Base-by-base conservation (phyloP, 2,888 invertebrate genomes). In the Oxycera nigricornis region DNA sequence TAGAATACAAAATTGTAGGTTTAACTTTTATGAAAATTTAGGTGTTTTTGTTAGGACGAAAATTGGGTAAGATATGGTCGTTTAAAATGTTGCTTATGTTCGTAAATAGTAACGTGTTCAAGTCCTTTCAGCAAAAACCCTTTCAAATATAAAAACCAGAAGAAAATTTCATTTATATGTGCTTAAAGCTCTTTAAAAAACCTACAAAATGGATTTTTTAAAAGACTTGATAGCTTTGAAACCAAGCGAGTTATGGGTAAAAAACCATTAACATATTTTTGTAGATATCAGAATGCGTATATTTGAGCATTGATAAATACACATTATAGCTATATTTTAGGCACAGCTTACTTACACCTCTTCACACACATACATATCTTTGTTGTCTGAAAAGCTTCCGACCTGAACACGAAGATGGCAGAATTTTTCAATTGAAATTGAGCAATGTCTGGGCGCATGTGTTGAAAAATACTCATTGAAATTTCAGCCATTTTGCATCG, bases 21-120 rank as follows among this genome's bases (percentile, higher is more conserved):
- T 50, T 17, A 0, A 17, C 17, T 50, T 1, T 50, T 50, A 11
- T 1, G 17, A 1, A 50, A 1, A 7, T 7, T 50, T 50, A n/a
- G 0, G 1, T 50, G 11, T 50, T 50, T 50, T 50, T 1, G 9
- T 6, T 17, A 7, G 17, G 50, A 50, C 17, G 17, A 50, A 50
- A 50, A 50, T 50, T 1, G 50, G 17, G 50, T 50, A 1, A 50
- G 50, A 50, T 50, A 50, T 50, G 17, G 50, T 17, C 50, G 50
- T 50, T n/a, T 50, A 50, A 50, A 50, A 17, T 50, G n/a, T 50
- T n/a, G 50, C n/a, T 11, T 50, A 50, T 50, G 50, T 50, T 50
- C 14, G 50, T 50, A 50, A 50, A 50, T 50, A 17, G 50, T 50
- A 7, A 50, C 50, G 7, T 50, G 9, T 7, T n/a, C 50, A 50